Evolutionary conservation across 1,140 invertebrate genomes (phyloP).

Genomic region (Temnothorax curvispinosus): DNA sequence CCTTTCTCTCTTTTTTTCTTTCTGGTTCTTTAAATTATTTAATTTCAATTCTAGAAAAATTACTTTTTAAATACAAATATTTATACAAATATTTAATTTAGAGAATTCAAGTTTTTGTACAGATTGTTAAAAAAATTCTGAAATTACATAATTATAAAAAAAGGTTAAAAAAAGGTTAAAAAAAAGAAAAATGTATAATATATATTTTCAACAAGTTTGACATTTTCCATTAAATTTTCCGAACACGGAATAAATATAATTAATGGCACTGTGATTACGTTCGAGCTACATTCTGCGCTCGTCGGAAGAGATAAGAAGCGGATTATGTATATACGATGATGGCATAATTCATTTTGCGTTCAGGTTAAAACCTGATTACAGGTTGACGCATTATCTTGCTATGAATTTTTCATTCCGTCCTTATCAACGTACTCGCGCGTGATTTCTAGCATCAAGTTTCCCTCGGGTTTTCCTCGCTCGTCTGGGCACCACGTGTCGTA

Average conservation of each 20-base stretch:
- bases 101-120: background rate
- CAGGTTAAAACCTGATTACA: background rate
- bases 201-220: background rate
- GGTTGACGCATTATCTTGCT: background rate
- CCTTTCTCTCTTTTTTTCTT: background rate
- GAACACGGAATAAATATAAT: background rate
- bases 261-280: constrained; percentile 13
- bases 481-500: no score
- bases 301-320: constrained; percentile 1
- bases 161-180: background rate
- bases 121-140: background rate
- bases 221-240: constrained; percentile 18
- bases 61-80: background rate
- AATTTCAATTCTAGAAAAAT: background rate
- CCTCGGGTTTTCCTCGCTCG: background rate
- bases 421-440: background rate
- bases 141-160: background rate
- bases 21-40: background rate
- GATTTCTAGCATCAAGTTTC: background rate
- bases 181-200: background rate
- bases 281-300: background rate
- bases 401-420: background rate
- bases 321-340: background rate
- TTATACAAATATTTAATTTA: background rate
- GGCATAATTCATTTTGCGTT: background rate